Base-by-base conservation (phyloP, 2,797 vertebrate species). In the Lindbergichthys nudifrons region DNA sequence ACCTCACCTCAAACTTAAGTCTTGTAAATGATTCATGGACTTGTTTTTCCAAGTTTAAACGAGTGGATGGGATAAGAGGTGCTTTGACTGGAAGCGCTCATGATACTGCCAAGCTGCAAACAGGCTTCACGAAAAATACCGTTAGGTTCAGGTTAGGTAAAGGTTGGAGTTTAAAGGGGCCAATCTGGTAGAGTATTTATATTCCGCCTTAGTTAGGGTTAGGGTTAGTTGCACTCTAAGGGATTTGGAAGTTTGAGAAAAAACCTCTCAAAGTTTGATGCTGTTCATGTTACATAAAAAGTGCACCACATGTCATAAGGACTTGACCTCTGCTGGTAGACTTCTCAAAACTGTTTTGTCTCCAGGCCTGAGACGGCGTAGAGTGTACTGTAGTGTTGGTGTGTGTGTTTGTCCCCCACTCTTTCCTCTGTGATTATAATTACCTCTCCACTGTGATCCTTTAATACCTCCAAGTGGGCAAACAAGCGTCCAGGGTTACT, bases 361-460 rank as follows among this genome's bases (percentile, higher is more conserved):
- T 66, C 73, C 71, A 50, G 77, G 68, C 61, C 56, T 77, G 19
- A 62, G 59, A 72, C 57, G 65, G 48, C 32, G 1, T 1, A 41
- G 16, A 63, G n/a, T 61, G 57, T 8, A 4, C 53, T 61, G 51
- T 8, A 4, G 57, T 73, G 78, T 73, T 77, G 70, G 84, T 71
- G 73, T 80, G 73, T 80, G 79, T 79, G 41, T 85, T 83, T 80
- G 83, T 83, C 75, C 80, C 67, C 45, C 10, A 53, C 60, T 62
- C 50, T 53, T 54, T 58, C 23, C 75, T 65, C 52, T 81, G 73
- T 80, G 69, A 70, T 82, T 82, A 87, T 92, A 94, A 93, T 94
- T 92, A 93, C 88, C 87, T 87, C 75, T 87, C 84, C 63, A 80
- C 80, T 57, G 26, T 65, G 81, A 89, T 92, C 81, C 89, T 78